Evolutionary conservation across 2,797 vertebrate species (phyloP), one percentile per base, ranked within the genome.

Genomic region (Paratrypauchen microcephalus): DNA sequence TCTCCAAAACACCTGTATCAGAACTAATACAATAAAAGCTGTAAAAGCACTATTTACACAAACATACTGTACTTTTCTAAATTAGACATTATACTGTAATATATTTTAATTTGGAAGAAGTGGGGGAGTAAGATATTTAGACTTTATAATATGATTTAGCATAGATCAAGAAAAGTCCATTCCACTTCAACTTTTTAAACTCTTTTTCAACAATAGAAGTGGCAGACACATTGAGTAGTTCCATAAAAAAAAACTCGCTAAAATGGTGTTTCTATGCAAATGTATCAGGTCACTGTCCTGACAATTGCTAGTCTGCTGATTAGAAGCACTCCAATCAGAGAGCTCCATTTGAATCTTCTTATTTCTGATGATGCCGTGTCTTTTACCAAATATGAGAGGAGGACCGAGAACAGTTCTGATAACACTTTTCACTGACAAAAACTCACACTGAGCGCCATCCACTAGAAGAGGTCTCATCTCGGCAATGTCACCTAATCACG

Each of bases 311-410:
- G 15, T 64, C 61, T 8, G 16, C 61, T 65, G 57, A 76, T 39
- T 71, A 55, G 59, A 30, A 70, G 70, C 39, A 15, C 16, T 39
- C 28, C 5, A 69, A 69, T 68, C 18, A 24, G 45, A 23, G 61
- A 58, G 54, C n/a, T 64, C 66, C 74, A 50, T n/a, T 52, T 71
- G 54, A 68, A 26, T 76, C 72, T 74, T 28, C 62, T 36, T 24
- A 23, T 24, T 57, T 28, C 55, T 47, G 59, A 72, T 59, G 65
- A 61, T 60, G 56, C 19, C 28, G 63, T 19, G 47, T 75, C 36
- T 80, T 41, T 77, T 74, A 74, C 13, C 50, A 62, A 66, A 69
- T 76, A 62, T 65, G n/a, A 58, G 48, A 65, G 54, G 16, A 72
- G 18, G 57, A 64, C 9, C 39, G 6, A 55, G 73, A 32, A 63